Percentiles rank a stretch among this genome's conserved stretches.
Evolutionary conservation across 2,888 invertebrate genomes (phyloP).

Genomic region (Bellardia bayeri): DNA sequence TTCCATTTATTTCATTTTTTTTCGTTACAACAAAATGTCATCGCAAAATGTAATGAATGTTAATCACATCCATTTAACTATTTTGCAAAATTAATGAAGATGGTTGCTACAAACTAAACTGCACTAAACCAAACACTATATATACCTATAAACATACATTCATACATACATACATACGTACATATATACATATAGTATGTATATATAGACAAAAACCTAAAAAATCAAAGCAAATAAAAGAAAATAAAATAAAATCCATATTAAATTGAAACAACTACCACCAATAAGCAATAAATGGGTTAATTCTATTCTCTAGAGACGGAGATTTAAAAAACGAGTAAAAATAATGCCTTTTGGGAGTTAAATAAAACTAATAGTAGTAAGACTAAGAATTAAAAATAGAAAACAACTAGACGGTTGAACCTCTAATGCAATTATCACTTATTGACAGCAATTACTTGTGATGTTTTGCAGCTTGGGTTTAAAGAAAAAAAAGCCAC

Average conservation of each 20-base stretch:
- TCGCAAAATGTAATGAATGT: constrained; percentile 68
- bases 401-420: constrained; percentile 59
- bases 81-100: constrained; percentile 72
- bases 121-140: not conserved
- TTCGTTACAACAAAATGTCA: constrained; percentile 56
- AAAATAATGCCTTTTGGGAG: constrained; percentile 38
- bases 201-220: not conserved
- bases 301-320: constrained; percentile 63
- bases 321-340: constrained; percentile 40
- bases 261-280: constrained; percentile 42
- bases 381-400: too few relatives aligned
- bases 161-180: too few relatives aligned
- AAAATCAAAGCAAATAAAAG: not conserved
- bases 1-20: not conserved
- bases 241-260: constrained; percentile 45
- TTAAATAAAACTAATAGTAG: constrained; percentile 21
- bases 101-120: constrained; percentile 39
- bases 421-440: constrained; percentile 81
- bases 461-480: constrained; percentile 41
- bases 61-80: constrained; percentile 70
- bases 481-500: not conserved
- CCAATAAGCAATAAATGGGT: constrained; percentile 62
- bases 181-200: not conserved
- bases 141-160: too few relatives aligned
- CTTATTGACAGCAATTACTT: constrained; percentile 80